These are phyloP conservation scores for Acanthornis magna DNA, from an alignment of 2,797 vertebrate species.

Conservation along the genomic window DNA sequence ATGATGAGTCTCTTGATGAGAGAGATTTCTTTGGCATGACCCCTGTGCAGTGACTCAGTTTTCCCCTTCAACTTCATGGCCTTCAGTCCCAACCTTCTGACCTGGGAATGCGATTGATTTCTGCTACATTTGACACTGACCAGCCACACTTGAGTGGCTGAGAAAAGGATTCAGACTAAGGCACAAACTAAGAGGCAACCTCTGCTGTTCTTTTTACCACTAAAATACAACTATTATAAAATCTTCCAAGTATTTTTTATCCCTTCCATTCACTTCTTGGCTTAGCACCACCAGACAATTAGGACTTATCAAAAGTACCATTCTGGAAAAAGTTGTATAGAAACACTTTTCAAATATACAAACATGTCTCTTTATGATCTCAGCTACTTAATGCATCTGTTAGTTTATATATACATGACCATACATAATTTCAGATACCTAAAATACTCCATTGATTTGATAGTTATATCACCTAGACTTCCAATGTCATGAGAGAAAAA, in stretches of 20 bases:
- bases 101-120: neutral
- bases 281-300: neutral
- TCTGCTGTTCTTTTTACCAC: neutral
- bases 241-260: neutral
- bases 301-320: neutral
- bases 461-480: neutral
- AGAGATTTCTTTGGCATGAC: neutral
- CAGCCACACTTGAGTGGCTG: neutral
- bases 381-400: neutral
- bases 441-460: neutral
- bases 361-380: neutral
- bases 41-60: neutral
- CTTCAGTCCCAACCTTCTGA: neutral
- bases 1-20: neutral
- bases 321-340: neutral
- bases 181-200: neutral
- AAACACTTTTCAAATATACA: neutral
- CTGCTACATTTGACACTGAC: neutral
- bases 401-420: neutral
- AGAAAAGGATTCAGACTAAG: neutral
- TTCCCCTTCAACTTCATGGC: neutral
- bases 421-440: neutral
- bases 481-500: neutral
- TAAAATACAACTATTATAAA: neutral
- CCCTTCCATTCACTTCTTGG: neutral